A percentile compares a stretch with the other conserved stretches of the same genome.
Evolutionary conservation across 2,113 vertebrate species (phyloP).

Genomic region (Burhinus oedicnemus): DNA sequence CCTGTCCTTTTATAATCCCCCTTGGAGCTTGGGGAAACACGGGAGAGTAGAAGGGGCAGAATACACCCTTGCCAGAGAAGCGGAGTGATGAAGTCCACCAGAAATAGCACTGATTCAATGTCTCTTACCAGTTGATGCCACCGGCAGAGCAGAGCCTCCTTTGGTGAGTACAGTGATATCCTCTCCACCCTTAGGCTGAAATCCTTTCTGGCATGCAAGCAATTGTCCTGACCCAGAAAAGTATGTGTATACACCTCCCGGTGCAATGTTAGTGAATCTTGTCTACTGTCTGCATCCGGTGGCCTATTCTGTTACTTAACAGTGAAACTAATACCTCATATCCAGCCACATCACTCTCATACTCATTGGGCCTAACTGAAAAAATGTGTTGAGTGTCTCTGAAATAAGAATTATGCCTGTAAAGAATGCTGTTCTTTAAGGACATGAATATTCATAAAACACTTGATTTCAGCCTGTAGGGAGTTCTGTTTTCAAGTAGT

Average conservation of each 20-base stretch:
- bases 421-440: background rate
- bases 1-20: background rate
- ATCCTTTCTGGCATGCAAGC: slow-evolving; percentile 9
- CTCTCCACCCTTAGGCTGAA: background rate
- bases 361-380: background rate
- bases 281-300: background rate
- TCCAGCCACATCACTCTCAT: background rate
- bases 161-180: background rate
- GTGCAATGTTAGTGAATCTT: background rate
- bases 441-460: background rate
- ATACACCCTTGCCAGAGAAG: background rate
- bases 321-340: background rate
- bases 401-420: background rate
- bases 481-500: background rate
- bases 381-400: background rate
- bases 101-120: background rate
- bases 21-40: background rate
- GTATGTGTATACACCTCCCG: background rate
- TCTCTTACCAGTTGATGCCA: background rate
- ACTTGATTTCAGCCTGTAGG: background rate
- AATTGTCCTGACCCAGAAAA: background rate
- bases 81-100: background rate
- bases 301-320: background rate
- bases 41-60: background rate
- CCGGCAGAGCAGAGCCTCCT: background rate